Conservation (phyloP, 2,113 vertebrate genomes). For the Pimephales promelas region DNA sequence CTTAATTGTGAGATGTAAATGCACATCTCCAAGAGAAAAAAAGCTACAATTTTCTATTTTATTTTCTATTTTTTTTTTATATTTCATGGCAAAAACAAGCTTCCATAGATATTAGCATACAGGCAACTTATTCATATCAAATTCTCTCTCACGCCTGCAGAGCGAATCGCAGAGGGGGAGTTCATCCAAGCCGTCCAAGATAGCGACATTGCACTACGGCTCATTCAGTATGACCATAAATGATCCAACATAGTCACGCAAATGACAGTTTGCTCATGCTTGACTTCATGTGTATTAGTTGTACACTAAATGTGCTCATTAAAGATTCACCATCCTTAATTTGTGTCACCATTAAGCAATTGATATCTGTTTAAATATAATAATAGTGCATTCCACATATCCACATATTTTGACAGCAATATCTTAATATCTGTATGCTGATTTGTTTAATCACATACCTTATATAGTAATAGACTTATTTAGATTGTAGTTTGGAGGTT, state of each 20-base stretch:
- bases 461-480: no score
- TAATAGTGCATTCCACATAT: neutral
- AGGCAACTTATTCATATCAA: neutral
- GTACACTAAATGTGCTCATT: slow-evolving; percentile 2
- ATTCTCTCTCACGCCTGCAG: slow-evolving; percentile 51
- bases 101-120: neutral
- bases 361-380: neutral
- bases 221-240: slow-evolving; percentile 70
- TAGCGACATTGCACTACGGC: slow-evolving; percentile 60
- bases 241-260: slow-evolving; percentile 47
- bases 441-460: neutral
- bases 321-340: neutral
- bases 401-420: neutral
- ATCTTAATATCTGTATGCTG: neutral
- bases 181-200: slow-evolving; percentile 70
- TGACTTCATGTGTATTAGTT: slow-evolving; percentile 10
- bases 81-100: no score
- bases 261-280: neutral
- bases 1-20: no score
- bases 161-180: slow-evolving; percentile 69
- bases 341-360: neutral
- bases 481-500: neutral
- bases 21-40: no score
- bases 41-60: no score
- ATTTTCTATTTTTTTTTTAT: no score